A percentile compares a stretch with the other conserved stretches of the same genome.
These are phyloP conservation scores for Mormoops blainvillei DNA, from an alignment of 2,113 vertebrate species.

Conservation along the genomic window DNA sequence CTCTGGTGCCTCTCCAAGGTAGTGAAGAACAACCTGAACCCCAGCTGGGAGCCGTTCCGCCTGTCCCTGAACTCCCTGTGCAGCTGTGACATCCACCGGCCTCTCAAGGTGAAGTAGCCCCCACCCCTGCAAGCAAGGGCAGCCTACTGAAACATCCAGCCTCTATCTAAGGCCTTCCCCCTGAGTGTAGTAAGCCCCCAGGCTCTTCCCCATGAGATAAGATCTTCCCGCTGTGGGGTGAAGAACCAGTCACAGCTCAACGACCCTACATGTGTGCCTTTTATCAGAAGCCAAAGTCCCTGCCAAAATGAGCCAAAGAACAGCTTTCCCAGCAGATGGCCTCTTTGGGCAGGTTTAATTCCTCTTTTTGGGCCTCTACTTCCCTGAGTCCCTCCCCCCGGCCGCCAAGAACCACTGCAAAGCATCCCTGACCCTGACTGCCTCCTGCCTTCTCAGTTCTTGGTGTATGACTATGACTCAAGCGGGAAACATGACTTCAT, in stretches of 20 bases:
- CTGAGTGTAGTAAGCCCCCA: neutral
- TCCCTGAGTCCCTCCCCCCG: neutral
- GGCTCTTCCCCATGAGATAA: neutral
- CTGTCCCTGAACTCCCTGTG: constrained; percentile 77
- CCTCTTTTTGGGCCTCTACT: neutral
- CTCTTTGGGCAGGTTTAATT: neutral
- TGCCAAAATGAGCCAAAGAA: neutral
- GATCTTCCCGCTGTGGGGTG: neutral
- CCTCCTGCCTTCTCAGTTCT: constrained; percentile 54
- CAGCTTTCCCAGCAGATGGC: neutral
- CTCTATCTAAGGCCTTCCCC: neutral
- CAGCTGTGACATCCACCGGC: constrained; percentile 71
- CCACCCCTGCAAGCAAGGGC: neutral
- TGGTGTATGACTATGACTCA: constrained; percentile 77
- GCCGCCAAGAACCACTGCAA: neutral
- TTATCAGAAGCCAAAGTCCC: constrained; percentile 27
- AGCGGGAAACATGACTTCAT: constrained; percentile 79
- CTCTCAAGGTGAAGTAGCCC: constrained; percentile 68
- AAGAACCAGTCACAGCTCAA: neutral
- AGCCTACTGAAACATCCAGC: neutral
- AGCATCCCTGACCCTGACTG: neutral
- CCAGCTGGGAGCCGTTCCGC: constrained; percentile 75
- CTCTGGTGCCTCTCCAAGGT: constrained; percentile 58
- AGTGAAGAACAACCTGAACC: constrained; percentile 79
- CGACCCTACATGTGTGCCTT: neutral